These are phyloP conservation scores for Mohoua ochrocephala DNA, from an alignment of 2,113 vertebrate genomes.

Conservation along the genomic window DNA sequence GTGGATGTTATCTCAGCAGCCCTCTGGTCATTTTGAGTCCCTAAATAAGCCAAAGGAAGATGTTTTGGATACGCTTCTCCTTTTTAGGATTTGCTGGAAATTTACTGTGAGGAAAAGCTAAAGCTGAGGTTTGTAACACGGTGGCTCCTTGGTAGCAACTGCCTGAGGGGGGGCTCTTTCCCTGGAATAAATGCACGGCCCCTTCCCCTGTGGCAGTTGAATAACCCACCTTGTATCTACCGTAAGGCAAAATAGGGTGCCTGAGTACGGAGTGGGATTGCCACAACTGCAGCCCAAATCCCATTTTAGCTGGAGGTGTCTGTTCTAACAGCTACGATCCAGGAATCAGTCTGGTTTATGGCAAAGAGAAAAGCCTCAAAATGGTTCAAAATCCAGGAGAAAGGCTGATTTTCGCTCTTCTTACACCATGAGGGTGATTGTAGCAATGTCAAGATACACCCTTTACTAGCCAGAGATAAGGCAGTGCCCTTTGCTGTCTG, in stretches of 20 bases:
- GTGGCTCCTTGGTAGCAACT: background rate
- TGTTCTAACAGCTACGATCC: background rate
- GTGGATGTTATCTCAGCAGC: background rate
- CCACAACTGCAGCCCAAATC: rapidly evolving
- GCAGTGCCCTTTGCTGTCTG: conserved; percentile 52
- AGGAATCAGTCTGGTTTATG: background rate
- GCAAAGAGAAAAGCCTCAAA: background rate
- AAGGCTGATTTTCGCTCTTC: background rate
- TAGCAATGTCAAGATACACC: conserved; percentile 5
- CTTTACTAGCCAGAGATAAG: conserved; percentile 52
- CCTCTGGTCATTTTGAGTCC: background rate
- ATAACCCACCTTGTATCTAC: background rate
- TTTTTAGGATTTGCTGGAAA: background rate
- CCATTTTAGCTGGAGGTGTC: background rate
- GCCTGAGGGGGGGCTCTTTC: background rate
- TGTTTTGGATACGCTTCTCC: background rate
- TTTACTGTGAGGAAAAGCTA: background rate
- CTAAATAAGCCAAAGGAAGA: background rate
- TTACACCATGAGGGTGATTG: background rate
- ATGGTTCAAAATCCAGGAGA: background rate
- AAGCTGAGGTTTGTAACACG: rapidly evolving
- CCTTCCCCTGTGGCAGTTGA: background rate
- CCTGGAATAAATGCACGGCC: rapidly evolving
- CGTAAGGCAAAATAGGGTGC: background rate
- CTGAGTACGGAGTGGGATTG: background rate